A percentile compares a stretch with the other conserved stretches of the same genome.
Evolutionary conservation across 2,797 vertebrate species (phyloP).

Genomic region (Cuculus canorus): DNA sequence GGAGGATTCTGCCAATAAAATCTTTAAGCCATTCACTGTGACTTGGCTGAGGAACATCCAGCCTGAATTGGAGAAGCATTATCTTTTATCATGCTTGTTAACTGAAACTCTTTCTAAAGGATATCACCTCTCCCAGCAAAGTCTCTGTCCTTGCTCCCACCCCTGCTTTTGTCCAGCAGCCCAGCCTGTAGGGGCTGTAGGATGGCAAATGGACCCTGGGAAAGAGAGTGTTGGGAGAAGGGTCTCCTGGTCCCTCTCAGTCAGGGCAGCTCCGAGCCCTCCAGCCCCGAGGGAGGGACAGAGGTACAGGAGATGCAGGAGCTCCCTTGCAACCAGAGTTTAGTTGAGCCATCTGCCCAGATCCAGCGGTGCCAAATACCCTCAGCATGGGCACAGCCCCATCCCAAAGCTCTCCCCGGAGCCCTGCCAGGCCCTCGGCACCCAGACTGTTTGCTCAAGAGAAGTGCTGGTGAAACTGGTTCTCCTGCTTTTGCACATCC

Average conservation of each 20-base stretch:
- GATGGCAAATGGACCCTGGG: not conserved
- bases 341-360: not conserved
- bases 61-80: not conserved
- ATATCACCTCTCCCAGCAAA: not conserved
- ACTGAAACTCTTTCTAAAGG: not conserved
- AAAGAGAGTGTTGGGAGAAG: not conserved
- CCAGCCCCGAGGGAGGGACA: not conserved
- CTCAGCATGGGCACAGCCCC: not conserved
- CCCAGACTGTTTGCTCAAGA: not conserved
- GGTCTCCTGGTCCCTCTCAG: not conserved
- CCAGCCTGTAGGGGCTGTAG: not conserved
- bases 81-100: not conserved
- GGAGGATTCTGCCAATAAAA: not conserved
- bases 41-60: not conserved
- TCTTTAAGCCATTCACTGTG: not conserved
- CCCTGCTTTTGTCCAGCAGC: not conserved
- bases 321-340: not conserved
- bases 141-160: not conserved
- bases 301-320: not conserved
- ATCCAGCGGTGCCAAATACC: not conserved
- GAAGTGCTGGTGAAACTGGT: not conserved
- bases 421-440: not conserved
- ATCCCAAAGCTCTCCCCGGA: not conserved
- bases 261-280: not conserved
- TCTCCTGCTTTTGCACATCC: not conserved